Conservation (phyloP, 2,113 vertebrate genomes). For the Notiomystis cincta region DNA sequence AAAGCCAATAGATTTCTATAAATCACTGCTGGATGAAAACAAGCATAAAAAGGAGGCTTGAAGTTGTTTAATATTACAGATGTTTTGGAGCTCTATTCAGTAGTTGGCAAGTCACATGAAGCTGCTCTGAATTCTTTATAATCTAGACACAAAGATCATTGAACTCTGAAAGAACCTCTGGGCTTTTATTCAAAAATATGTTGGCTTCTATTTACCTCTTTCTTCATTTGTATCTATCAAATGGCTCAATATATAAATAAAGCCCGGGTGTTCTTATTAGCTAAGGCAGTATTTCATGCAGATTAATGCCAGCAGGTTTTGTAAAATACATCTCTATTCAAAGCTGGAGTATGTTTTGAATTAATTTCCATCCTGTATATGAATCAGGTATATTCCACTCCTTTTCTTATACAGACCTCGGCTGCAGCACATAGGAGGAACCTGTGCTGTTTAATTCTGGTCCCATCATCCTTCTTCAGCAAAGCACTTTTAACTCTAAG, state of each 20-base stretch:
- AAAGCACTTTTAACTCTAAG: constrained; percentile 19
- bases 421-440: background rate
- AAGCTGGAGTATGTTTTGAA: constrained; percentile 62
- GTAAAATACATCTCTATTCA: constrained; percentile 70
- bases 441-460: background rate
- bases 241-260: constrained; percentile 58
- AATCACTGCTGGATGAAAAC: constrained; percentile 56
- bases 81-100: constrained; percentile 56
- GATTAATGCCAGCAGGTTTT: constrained; percentile 66
- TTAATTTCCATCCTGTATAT: constrained; percentile 46
- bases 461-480: background rate
- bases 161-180: constrained; percentile 62
- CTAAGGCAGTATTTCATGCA: constrained; percentile 67
- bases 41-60: constrained; percentile 56
- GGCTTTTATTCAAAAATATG: constrained; percentile 66
- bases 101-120: constrained; percentile 54
- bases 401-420: background rate
- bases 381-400: constrained; percentile 42
- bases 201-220: constrained; percentile 45
- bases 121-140: constrained; percentile 67
- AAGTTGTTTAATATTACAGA: constrained; percentile 66
- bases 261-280: constrained; percentile 69
- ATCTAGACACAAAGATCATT: constrained; percentile 53
- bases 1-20: constrained; percentile 54
- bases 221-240: constrained; percentile 67